These are phyloP conservation scores for Danio choprae DNA, from an alignment of 2,797 vertebrate species.

Conservation along the genomic window DNA sequence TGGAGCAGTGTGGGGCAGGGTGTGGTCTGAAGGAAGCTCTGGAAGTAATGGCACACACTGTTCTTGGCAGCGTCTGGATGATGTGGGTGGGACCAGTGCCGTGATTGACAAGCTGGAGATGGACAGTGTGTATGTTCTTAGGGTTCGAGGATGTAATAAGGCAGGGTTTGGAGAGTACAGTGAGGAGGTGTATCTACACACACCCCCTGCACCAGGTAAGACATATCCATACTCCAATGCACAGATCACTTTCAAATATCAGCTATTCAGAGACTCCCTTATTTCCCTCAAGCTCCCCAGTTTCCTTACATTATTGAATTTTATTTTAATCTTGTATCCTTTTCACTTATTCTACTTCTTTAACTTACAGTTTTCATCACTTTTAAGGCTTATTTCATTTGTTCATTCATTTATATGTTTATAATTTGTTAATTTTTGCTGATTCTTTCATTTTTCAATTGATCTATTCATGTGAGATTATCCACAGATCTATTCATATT, in stretches of 20 bases:
- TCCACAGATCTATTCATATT: not conserved
- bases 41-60: conserved; percentile 79
- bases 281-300: conserved; percentile 55
- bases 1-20: conserved; percentile 86
- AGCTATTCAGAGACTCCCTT: not conserved
- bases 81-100: conserved; percentile 88
- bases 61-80: conserved; percentile 90
- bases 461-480: not conserved
- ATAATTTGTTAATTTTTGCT: too few species aligned
- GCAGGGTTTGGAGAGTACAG: conserved; percentile 96
- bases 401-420: conserved; percentile 14
- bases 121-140: conserved; percentile 91
- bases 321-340: conserved; percentile 68
- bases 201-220: conserved; percentile 91
- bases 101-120: conserved; percentile 91
- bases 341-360: conserved; percentile 54
- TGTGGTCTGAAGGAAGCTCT: conserved; percentile 80
- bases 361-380: not conserved
- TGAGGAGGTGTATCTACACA: conserved; percentile 95
- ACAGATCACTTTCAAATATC: not conserved
- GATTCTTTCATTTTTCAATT: too few species aligned
- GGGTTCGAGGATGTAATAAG: conserved; percentile 94
- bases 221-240: conserved; percentile 46
- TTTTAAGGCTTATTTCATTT: conserved; percentile 1
- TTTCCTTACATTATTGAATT: conserved; percentile 46